Conservation (phyloP, 2,888 invertebrate genomes). For the Xanthorhoe spadicearia region DNA sequence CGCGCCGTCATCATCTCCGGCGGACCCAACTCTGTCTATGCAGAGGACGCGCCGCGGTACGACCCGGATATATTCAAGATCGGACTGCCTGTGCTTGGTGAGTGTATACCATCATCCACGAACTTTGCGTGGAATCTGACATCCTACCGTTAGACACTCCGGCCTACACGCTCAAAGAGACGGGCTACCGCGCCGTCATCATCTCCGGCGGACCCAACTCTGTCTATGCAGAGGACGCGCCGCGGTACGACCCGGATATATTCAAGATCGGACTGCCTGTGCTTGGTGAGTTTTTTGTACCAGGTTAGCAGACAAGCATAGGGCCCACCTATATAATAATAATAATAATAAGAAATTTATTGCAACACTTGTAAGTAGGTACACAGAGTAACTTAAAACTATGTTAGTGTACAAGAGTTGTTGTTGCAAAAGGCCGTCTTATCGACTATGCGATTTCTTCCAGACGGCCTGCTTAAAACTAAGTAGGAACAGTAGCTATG, state of each 20-base stretch:
- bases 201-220: slow-evolving; percentile 99
- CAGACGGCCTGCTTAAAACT: no score
- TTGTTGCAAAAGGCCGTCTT: no score
- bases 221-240: slow-evolving; percentile 97
- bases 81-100: slow-evolving; percentile 95
- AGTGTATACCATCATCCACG: slow-evolving; percentile 81
- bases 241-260: slow-evolving; percentile 96
- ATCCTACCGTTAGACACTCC: slow-evolving; percentile 97
- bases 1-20: slow-evolving; percentile 99
- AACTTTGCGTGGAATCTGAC: slow-evolving; percentile 96
- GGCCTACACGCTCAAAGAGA: slow-evolving; percentile 92
- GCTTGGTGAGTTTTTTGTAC: slow-evolving; percentile 87
- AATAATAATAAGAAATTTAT: no score
- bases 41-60: slow-evolving; percentile 96
- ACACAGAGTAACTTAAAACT: no score
- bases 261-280: slow-evolving; percentile 98
- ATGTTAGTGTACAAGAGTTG: no score
- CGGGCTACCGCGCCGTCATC: slow-evolving; percentile 96
- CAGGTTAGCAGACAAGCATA: no score
- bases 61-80: slow-evolving; percentile 98
- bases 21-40: slow-evolving; percentile 98
- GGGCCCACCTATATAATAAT: no score
- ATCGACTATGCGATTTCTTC: no score
- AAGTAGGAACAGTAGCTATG: no score
- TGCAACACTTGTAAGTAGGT: no score